Evolutionary conservation across 2,888 invertebrate species (phyloP), one percentile per base, ranked within the genome.

Genomic region (Apamea epomidion): DNA sequence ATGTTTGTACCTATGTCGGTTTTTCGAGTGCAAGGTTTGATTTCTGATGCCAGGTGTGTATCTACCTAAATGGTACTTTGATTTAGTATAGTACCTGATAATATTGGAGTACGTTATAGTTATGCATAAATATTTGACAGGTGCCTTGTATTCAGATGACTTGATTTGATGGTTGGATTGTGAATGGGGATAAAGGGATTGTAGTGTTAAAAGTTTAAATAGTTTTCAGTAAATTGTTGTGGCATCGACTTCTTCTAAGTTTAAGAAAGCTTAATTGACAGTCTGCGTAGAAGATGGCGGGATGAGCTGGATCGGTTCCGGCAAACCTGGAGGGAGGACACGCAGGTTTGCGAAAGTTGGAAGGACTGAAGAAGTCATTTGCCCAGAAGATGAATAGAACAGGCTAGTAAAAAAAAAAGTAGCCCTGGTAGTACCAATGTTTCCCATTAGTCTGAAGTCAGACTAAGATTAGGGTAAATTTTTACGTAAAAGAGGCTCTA

Each of bases 11-110:
- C 14, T 54, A 42, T 51, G 71, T 65, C 37, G 51, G 32, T 37
- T 18, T 77, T 25, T 42, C 21, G 21, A 74, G 80, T 45, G 62
- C 45, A 29, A n/a, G 37, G 12, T 62, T 62, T 78, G 42, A 65
- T 16, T 65, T 78, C 7, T 54, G 10, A 21, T 37, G 42, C 70
- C 83, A 86, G 87, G 68, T 87, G 78, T 37, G 48, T 68, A 51
- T 14, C 3, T 32, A 51, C 21, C 3, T 32, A 12, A n/a, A 42
- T 37, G 29, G 37, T 77, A 37, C 7, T 64, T 37, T 58, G 42
- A 12, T 42, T 8, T 42, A 21, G n/a, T 60, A 25, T 42, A 21
- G n/a, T 60, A 25, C 12, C 25, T 25, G 29, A 45, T 62, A 67
- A 58, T 64, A 70, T 42, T 76, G 4, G 21, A 32, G 1, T 58